Conservation (phyloP, 2,888 invertebrate species). For the Sinohyriopsis cumingii region DNA sequence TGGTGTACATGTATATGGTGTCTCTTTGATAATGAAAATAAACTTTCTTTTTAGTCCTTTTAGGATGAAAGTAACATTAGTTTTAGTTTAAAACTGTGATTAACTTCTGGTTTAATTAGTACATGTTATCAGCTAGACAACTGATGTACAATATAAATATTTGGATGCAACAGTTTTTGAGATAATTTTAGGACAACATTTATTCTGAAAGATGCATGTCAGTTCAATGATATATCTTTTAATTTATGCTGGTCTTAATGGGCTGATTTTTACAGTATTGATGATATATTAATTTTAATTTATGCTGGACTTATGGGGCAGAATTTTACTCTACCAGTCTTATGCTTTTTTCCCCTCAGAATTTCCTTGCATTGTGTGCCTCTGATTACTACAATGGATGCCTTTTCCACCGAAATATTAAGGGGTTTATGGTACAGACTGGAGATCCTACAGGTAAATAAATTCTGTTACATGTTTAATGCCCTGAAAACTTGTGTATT, state of each 20-base stretch:
- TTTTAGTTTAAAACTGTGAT: not conserved
- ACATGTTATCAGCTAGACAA: not conserved
- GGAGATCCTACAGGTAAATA: conserved; percentile 80
- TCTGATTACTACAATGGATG: conserved; percentile 91
- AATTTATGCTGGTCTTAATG: too few species aligned
- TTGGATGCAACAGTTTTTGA: too few species aligned
- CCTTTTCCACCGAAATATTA: conserved; percentile 85
- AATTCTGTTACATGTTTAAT: not conserved
- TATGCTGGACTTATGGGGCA: too few species aligned
- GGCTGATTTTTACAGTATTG: not conserved
- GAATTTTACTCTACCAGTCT: not conserved
- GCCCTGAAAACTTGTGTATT: too few species aligned
- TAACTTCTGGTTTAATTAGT: not conserved
- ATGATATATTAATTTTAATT: too few species aligned
- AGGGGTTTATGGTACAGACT: conserved; percentile 86
- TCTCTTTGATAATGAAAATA: not conserved
- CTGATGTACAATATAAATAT: not conserved
- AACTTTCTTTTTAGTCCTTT: too few species aligned
- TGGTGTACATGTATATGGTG: not conserved
- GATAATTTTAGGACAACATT: too few species aligned
- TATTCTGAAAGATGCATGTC: too few species aligned
- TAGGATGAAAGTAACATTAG: not conserved
- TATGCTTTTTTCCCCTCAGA: conserved; percentile 74
- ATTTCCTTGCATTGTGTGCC: conserved; percentile 96
- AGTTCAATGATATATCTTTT: too few species aligned